Percentiles rank a stretch among this genome's conserved stretches.
Conservation (phyloP, 2,797 vertebrate species). For the Capromys pilorides region DNA sequence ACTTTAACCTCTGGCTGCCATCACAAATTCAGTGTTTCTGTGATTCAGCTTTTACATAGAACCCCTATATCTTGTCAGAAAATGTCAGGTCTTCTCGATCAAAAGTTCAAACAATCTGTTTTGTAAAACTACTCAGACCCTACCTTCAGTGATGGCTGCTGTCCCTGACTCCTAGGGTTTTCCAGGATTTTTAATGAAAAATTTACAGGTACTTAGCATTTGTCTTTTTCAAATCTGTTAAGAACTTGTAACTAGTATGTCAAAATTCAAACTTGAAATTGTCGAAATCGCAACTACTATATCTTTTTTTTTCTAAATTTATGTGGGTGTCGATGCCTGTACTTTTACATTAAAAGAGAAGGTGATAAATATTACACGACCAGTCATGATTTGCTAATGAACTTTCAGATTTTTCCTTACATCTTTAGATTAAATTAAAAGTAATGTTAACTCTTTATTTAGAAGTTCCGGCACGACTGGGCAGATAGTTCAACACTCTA, state of each 20-base stretch:
- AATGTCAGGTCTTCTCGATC: not conserved
- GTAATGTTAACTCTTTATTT: not conserved
- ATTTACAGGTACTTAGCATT: not conserved
- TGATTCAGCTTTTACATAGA: not conserved
- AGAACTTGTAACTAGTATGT: not conserved
- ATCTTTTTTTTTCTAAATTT: not conserved
- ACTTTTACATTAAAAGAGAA: not conserved
- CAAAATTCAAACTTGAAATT: conserved; percentile 10
- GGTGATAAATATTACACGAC: not conserved
- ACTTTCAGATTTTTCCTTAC: not conserved
- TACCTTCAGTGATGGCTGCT: not conserved
- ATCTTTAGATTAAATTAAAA: not conserved
- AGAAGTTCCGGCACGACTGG: not conserved
- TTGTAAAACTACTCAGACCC: not conserved
- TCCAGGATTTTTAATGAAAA: not conserved
- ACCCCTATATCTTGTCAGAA: not conserved
- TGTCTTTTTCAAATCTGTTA: not conserved
- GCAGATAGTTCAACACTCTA: too few species aligned
- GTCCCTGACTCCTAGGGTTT: not conserved
- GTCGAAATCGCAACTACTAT: not conserved
- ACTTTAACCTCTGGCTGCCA: not conserved
- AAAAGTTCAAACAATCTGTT: not conserved
- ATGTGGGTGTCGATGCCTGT: not conserved
- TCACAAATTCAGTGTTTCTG: not conserved
- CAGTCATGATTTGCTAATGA: not conserved